Base-by-base conservation (phyloP, 2,888 invertebrate species). In the Campopleginae sp. region DNA sequence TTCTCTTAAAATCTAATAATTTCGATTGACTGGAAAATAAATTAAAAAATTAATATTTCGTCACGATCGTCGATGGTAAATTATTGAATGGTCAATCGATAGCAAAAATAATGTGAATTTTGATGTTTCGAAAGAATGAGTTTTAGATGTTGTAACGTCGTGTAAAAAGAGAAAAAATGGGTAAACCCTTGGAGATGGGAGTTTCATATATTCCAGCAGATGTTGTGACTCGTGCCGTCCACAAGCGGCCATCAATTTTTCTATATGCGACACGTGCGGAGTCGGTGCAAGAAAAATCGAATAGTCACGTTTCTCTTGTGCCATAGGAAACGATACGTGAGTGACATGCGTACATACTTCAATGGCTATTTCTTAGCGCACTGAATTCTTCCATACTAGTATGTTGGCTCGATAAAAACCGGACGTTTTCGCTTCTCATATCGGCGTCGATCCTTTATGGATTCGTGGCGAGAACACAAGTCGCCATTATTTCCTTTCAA, bases 291-390 rank as follows among this genome's bases (percentile, higher is more conserved):
- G 63, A 70, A 75, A 79, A 85, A 86, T 87, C 81, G 76, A 74
- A 82, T 84, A 86, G 87, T 87, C 87, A 87, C 87, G 87, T 85
- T 80, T 63, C 33, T 38, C 19, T 23, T 33, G 78, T 58, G 74
- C 77, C 78, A 84, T 82, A 77, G 61, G 58, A 72, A 63, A 70
- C 68, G 79, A 71, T 79, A 85, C 85, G 85, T 85, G 85, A 85
- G 78, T 71, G 44, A 75, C 81, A 85, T 82, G 70, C 84, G 63
- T 80, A 79, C 79, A 23, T 66, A 33, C 51, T 19, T 65, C 42
- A 63, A 63, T 68, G 42, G 17, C 27, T 42, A 38, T 65, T 72
- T 71, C 72, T 65, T 72, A 48, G 63, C 51, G 65, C 65, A 19
- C 31, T 44, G 14, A 61, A 48, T 58, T 58, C 48, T 68, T 54